Conservation (phyloP, 2,797 vertebrate species). For the Semotilus atromaculatus region DNA sequence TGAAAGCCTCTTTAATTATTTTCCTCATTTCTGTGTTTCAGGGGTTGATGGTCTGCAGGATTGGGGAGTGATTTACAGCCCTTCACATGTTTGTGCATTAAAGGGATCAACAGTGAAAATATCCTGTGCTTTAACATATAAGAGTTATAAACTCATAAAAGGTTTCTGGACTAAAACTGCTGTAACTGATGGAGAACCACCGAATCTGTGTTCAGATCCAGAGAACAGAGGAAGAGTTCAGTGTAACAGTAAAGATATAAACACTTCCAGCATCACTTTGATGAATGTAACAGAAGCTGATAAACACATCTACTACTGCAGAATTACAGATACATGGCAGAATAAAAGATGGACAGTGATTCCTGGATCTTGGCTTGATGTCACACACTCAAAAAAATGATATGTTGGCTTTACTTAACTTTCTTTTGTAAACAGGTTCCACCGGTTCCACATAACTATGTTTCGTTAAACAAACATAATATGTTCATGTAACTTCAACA, state of each 20-base stretch:
- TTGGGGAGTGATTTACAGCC: slow-evolving; percentile 18
- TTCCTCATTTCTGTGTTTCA: neutral
- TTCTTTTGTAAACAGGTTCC: no score
- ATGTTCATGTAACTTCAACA: no score
- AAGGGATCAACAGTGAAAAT: slow-evolving; percentile 48
- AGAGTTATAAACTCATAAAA: neutral
- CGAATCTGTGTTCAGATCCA: slow-evolving; percentile 2
- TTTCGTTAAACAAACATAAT: no score
- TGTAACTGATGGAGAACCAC: accelerated
- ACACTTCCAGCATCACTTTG: slow-evolving; percentile 17
- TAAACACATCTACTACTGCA: slow-evolving; percentile 28
- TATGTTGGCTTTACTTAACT: no score
- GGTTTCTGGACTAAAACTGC: slow-evolving; percentile 16
- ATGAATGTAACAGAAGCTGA: neutral
- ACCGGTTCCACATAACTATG: no score
- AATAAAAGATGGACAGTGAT: neutral
- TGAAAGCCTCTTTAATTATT: neutral
- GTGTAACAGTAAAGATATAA: neutral
- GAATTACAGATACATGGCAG: accelerated
- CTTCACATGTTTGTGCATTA: slow-evolving; percentile 27
- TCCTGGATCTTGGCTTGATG: slow-evolving; percentile 14
- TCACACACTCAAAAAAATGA: no score
- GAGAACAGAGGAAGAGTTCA: neutral
- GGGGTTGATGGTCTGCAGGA: neutral
- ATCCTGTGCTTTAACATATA: slow-evolving; percentile 23